Evolutionary conservation across 1,140 invertebrate species (phyloP).

Genomic region (Adoxophyes honmai): DNA sequence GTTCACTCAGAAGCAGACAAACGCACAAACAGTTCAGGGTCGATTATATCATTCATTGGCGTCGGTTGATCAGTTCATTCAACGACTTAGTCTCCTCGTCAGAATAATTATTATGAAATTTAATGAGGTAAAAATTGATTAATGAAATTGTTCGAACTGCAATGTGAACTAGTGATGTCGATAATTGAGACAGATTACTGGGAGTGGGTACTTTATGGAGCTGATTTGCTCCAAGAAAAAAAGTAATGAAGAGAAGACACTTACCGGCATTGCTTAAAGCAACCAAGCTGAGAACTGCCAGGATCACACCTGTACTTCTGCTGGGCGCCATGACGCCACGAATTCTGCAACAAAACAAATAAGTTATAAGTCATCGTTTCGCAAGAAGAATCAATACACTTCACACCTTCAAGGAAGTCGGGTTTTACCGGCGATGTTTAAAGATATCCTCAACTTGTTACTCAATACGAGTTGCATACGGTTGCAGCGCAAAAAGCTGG

Average conservation of each 20-base stretch:
- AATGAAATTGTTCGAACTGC: background rate
- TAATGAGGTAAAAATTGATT: background rate
- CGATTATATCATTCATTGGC: background rate
- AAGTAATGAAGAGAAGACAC: background rate
- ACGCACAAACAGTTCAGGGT: background rate
- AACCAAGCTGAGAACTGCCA: background rate
- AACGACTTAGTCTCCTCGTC: background rate
- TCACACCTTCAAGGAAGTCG: background rate
- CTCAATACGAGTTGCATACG: background rate
- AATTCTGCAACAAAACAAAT: background rate
- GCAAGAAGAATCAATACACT: background rate
- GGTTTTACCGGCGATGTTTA: background rate
- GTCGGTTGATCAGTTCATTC: background rate
- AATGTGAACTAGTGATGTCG: too few species aligned
- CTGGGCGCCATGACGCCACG: conserved; percentile 2
- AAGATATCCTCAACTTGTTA: too few species aligned
- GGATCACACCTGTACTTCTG: background rate
- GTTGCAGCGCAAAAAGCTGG: background rate
- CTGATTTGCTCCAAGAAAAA: too few species aligned
- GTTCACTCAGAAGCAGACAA: background rate
- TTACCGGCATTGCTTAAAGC: conserved; percentile 14
- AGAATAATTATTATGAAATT: background rate
- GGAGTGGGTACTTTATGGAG: too few species aligned
- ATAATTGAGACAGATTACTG: too few species aligned
- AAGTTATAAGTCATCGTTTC: too few species aligned